Conservation (phyloP, 2,797 vertebrate species). For the Sebastes dallii region DNA sequence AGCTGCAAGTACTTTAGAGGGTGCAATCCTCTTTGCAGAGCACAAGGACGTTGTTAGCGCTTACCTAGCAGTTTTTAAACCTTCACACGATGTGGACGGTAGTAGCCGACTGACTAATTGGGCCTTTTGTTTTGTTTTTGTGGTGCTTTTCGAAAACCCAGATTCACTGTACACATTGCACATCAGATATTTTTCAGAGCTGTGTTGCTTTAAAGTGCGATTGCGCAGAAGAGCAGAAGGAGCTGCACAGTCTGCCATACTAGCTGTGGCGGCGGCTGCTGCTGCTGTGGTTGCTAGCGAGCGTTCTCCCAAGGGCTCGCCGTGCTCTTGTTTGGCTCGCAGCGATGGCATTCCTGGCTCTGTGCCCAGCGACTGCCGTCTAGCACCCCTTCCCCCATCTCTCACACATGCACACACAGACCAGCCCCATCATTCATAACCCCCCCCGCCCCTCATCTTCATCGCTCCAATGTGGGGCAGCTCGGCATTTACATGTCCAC, state of each 20-base stretch:
- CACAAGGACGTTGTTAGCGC: constrained; percentile 61
- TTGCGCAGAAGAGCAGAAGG: constrained; percentile 37
- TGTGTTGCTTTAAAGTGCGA: constrained; percentile 4
- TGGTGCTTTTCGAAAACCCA: constrained; percentile 24
- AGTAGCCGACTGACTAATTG: background rate
- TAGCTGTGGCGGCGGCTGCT: constrained; percentile 4
- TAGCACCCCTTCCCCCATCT: constrained; percentile 61
- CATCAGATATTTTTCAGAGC: constrained; percentile 24
- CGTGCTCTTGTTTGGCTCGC: constrained; percentile 78
- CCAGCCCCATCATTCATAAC: constrained; percentile 41
- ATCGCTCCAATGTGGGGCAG: constrained; percentile 42
- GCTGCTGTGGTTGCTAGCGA: constrained; percentile 61
- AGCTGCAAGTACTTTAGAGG: constrained; percentile 70
- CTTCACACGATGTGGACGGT: constrained; percentile 20
- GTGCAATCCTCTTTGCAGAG: constrained; percentile 74
- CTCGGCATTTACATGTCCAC: constrained; percentile 39
- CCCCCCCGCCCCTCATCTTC: constrained; percentile 34
- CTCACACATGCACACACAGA: constrained; percentile 36
- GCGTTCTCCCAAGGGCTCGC: constrained; percentile 66
- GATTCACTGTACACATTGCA: background rate
- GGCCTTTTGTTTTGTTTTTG: background rate
- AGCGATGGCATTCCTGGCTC: constrained; percentile 83
- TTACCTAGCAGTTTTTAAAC: constrained; percentile 63
- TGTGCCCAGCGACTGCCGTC: constrained; percentile 78
- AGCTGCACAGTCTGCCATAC: constrained; percentile 34